Base-by-base conservation (phyloP, 2,113 vertebrate species). In the Halichoeres trimaculatus region DNA sequence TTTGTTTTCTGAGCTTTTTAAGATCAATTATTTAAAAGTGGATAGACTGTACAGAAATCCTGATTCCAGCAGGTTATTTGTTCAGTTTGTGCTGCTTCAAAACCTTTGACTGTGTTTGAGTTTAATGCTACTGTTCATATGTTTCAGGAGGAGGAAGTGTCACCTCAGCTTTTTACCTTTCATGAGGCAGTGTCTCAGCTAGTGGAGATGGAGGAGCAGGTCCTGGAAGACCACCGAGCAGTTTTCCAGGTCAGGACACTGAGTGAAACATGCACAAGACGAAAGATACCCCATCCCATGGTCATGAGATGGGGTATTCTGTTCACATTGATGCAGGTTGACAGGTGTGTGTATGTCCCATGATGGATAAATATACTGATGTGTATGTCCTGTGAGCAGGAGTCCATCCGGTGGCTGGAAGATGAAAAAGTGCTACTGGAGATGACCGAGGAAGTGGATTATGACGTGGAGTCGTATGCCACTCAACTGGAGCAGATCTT, bases 371-470 rank as follows among this genome's bases (percentile, higher is more conserved):
- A 56, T 20, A 23, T 23, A 10, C 19, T 5, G 22, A 24, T 41
- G 20, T 51, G 7, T 63, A 16, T 74, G 26, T 84, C 9, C 48
- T 67, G 12, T 71, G 63, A 41, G 10, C 93, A 99, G 98, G 97
- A 99, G 88, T 98, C 98, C 1, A 97, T 99, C 88, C 92, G 95
- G 86, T 99, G 98, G 98, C 85, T 99, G 85, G 97, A 99, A 89
- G 97, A 97, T 81, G 98, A 99, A 85, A 99, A 99, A 84, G 92
- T 95, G 26, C 95, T 99, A 68, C 89, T 99, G 78, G 96, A 98
- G 83, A 99, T 99, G 98, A 96, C 98, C 0, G 98, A 99, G 88
- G 98, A 98, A 94, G 98, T 99, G 54, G 98, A 99, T 74, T 99
- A 99, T 78, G 98, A 99, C 62, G 97, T 97, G 60, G 98, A 99